These are phyloP conservation scores for Ennomos quercinarius DNA, from an alignment of 2,888 invertebrate genomes.

Conservation along the genomic window DNA sequence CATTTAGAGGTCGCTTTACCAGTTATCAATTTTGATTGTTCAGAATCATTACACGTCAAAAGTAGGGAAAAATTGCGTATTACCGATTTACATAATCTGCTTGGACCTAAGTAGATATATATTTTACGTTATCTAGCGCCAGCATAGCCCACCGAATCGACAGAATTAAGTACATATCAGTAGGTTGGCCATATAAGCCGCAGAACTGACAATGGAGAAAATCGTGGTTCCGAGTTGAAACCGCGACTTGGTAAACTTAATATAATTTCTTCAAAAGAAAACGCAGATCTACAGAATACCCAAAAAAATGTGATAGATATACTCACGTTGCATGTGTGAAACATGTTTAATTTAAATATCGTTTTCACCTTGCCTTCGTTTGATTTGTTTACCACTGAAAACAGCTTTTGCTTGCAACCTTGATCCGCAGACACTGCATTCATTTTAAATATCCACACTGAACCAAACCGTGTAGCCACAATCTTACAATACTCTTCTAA, in stretches of 20 bases:
- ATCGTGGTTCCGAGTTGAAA: no score
- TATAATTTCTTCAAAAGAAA: no score
- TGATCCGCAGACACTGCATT: constrained; percentile 18
- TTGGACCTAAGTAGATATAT: no score
- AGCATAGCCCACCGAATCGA: no score
- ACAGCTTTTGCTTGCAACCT: constrained; percentile 22
- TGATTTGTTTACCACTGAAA: constrained; percentile 27
- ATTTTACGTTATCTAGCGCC: no score
- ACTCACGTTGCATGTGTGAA: neutral
- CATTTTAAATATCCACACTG: constrained; percentile 9
- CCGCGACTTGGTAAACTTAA: no score
- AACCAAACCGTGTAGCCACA: neutral
- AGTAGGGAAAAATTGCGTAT: constrained; percentile 1
- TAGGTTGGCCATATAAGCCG: no score
- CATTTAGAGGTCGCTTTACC: constrained; percentile 56
- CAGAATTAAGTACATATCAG: no score
- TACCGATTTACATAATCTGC: no score
- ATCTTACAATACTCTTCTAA: constrained; percentile 22
- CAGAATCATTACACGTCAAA: constrained; percentile 19
- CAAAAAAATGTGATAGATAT: no score
- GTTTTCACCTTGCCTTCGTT: constrained; percentile 27
- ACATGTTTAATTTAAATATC: constrained; percentile 15
- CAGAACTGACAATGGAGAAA: no score
- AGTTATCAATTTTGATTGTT: constrained; percentile 35
- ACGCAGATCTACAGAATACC: no score